A percentile compares a stretch with the other conserved stretches of the same genome.
These are phyloP conservation scores for Ridgeia piscesae DNA, from an alignment of 1,140 invertebrate species.

Conservation along the genomic window DNA sequence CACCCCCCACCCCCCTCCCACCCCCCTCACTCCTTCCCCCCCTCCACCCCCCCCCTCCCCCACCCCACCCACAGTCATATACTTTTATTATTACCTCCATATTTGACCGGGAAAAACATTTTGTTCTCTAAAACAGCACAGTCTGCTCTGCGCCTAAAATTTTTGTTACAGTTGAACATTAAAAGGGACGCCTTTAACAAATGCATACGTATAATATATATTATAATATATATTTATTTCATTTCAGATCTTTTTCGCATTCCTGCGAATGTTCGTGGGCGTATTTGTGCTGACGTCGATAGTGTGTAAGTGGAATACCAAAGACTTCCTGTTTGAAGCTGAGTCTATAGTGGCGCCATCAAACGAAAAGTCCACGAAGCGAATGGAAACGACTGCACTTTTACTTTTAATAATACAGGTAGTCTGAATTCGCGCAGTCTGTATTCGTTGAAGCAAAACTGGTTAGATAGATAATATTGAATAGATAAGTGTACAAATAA, in stretches of 20 bases:
- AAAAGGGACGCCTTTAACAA: too few relatives aligned
- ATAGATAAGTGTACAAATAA: too few relatives aligned
- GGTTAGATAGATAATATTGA: too few relatives aligned
- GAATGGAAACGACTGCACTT: not conserved
- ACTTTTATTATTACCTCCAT: not conserved
- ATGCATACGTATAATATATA: not conserved
- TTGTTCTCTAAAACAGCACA: not conserved
- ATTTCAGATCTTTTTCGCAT: constrained; percentile 14
- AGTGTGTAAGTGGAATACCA: constrained; percentile 5
- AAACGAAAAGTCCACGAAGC: not conserved
- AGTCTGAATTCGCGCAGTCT: too few relatives aligned
- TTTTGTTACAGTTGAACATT: not conserved
- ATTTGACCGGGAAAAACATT: not conserved
- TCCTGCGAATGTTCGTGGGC: not conserved
- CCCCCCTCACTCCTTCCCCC: not conserved
- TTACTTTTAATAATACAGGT: too few relatives aligned
- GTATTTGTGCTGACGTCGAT: not conserved
- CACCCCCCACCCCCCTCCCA: too few relatives aligned
- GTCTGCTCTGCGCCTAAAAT: not conserved
- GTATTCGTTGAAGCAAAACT: too few relatives aligned
- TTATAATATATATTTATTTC: constrained; percentile 4
- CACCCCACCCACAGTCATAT: not conserved
- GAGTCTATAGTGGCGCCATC: not conserved
- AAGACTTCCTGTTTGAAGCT: not conserved
- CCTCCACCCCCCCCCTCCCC: not conserved